These are phyloP conservation scores for Lanius collurio DNA, from an alignment of 2,113 vertebrate species.

Conservation along the genomic window DNA sequence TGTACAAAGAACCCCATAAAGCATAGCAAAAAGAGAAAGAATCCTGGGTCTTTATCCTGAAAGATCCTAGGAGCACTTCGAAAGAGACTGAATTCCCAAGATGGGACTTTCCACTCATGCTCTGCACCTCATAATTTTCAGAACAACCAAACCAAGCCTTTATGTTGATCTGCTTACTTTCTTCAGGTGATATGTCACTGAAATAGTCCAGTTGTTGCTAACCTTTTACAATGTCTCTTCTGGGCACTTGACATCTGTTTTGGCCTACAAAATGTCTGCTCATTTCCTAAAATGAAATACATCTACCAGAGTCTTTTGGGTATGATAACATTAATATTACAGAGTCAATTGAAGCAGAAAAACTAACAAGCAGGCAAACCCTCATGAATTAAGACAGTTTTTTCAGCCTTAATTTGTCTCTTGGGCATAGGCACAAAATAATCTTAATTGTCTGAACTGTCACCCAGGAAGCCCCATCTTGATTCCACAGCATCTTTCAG, in stretches of 20 bases:
- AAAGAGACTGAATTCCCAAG: background rate
- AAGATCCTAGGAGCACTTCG: background rate
- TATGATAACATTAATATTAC: background rate
- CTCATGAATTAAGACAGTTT: background rate
- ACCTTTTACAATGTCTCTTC: background rate
- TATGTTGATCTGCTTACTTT: background rate
- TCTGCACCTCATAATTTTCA: background rate
- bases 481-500: background rate
- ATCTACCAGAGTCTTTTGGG: background rate
- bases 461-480: background rate
- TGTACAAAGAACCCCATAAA: background rate
- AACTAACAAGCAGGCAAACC: background rate
- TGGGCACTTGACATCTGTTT: background rate
- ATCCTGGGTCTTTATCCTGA: background rate
- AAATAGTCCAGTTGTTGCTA: background rate
- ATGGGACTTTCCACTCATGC: background rate
- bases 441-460: background rate
- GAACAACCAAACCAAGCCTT: background rate
- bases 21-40: background rate
- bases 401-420: background rate
- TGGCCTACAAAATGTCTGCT: background rate
- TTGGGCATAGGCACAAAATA: background rate
- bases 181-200: background rate
- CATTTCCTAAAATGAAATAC: background rate
- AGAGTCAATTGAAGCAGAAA: background rate